Evolutionary conservation across 2,113 vertebrate species (phyloP).

Genomic region (Takifugu flavidus): DNA sequence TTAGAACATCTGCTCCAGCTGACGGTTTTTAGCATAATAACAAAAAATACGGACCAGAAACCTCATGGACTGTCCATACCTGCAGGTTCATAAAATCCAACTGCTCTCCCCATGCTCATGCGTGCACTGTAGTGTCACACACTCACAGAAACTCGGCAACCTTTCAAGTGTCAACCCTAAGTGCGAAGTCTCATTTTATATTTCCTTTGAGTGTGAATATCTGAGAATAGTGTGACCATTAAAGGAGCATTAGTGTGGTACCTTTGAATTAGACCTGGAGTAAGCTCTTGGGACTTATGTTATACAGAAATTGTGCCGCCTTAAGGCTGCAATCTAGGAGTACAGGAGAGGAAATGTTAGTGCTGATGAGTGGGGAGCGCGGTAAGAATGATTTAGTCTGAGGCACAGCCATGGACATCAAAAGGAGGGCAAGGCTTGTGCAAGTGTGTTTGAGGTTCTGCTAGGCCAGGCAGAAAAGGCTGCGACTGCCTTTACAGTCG

Average conservation of each 20-base stretch:
- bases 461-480: slow-evolving; percentile 54
- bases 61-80: slow-evolving; percentile 13
- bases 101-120: background rate
- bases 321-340: slow-evolving; percentile 47
- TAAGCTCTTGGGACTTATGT: slow-evolving; percentile 81
- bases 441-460: slow-evolving; percentile 67
- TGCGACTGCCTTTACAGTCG: slow-evolving; percentile 59
- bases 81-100: slow-evolving; percentile 22
- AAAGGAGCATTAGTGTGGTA: slow-evolving; percentile 80
- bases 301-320: slow-evolving; percentile 68
- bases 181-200: slow-evolving; percentile 77
- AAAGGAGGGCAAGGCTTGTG: slow-evolving; percentile 57
- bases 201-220: slow-evolving; percentile 85
- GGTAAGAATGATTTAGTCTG: slow-evolving; percentile 56
- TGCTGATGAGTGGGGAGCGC: slow-evolving; percentile 43
- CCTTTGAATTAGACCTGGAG: slow-evolving; percentile 86
- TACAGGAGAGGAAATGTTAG: slow-evolving; percentile 48
- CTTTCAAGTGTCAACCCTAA: slow-evolving; percentile 61
- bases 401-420: slow-evolving; percentile 62
- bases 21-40: slow-evolving; percentile 19
- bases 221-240: slow-evolving; percentile 81
- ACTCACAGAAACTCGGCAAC: slow-evolving; percentile 36
- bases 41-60: slow-evolving; percentile 8
- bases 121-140: slow-evolving; percentile 12
- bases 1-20: slow-evolving; percentile 25